Base-by-base conservation (phyloP, 2,797 vertebrate species). In the Oreortyx pictus region DNA sequence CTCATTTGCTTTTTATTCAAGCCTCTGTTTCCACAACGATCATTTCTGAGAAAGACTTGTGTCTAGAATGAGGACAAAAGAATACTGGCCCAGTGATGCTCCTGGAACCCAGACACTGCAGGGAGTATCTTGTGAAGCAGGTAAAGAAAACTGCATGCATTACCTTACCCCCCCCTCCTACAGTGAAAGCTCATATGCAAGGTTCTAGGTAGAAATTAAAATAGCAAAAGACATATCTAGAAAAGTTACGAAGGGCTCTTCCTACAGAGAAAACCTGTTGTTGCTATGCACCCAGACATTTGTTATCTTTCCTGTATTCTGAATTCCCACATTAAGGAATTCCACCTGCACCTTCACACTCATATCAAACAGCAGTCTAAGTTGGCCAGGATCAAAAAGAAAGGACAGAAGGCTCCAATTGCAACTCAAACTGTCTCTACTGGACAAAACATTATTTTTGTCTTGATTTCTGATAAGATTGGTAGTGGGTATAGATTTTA, bases 401-500 rank as follows among this genome's bases (percentile, higher is more conserved):
- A 81, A 16, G 27, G 17, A 66, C 10, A 41, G 27, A 68, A 62
- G 11, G 1, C 4, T 7, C 3, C 2, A 0, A 3, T 3, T 1
- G 3, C 49, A 81, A 50, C 62, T 73, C 17, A 1, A 14, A 25
- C 14, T 62, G 29, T 5, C 35, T 66, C 39, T 82, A 3, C 27
- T 37, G 44, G 9, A 41, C 18, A 60, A 73, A 41, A 64, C 3
- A 18, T 65, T 35, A 11, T 3, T 1, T n/a, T 86, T 35, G 52
- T n/a, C 19, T 33, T 23, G 27, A 62, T n/a, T 90, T 83, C 50
- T 57, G 68, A 80, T 39, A 73, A 62, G 14, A 23, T 0, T 37
- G 9, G 3, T 6, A 46, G 20, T 14, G 19, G 43, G 59, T 6
- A n/a, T 1, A 27, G 10, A 9, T 39, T 86, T 83, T 35, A 70